Evolutionary conservation across 2,888 invertebrate genomes (phyloP).

Genomic region (Ecdyonurus torrentis): DNA sequence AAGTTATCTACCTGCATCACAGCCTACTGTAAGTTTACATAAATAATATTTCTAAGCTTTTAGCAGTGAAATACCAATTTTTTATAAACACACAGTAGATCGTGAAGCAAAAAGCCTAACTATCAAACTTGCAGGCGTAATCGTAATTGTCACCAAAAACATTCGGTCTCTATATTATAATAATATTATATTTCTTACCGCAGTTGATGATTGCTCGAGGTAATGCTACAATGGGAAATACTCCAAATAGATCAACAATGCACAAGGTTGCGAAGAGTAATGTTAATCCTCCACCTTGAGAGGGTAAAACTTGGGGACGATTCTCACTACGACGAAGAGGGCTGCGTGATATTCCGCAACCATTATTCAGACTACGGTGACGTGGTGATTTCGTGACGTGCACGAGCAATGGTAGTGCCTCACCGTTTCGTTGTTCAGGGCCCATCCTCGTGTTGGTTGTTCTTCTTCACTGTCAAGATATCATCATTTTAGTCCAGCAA

Average conservation of each 20-base stretch:
- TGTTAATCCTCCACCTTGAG: slow-evolving; percentile 34
- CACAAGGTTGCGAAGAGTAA: slow-evolving; percentile 54
- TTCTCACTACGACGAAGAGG: background rate
- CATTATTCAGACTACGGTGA: background rate
- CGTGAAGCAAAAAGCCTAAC: too few species aligned
- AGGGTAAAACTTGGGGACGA: background rate
- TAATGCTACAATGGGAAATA: slow-evolving; percentile 61
- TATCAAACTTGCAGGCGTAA: too few species aligned
- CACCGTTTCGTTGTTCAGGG: background rate
- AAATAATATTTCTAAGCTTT: too few species aligned
- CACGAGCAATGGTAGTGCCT: background rate
- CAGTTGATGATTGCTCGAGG: slow-evolving; percentile 59
- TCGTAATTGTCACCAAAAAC: too few species aligned
- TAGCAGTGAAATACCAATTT: too few species aligned
- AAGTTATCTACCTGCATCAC: too few species aligned
- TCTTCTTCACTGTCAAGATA: background rate
- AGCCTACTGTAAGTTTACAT: too few species aligned
- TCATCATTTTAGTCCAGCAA: background rate
- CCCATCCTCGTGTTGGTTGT: background rate
- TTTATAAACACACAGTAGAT: too few species aligned
- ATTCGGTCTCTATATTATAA: background rate
- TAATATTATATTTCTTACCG: slow-evolving; percentile 32
- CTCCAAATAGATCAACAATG: slow-evolving; percentile 66
- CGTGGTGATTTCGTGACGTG: background rate
- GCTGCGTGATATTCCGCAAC: background rate